Percentiles rank a stretch among this genome's conserved stretches.
Conservation (phyloP, 1,140 invertebrate species). For the Leptopilina clavipes region DNA sequence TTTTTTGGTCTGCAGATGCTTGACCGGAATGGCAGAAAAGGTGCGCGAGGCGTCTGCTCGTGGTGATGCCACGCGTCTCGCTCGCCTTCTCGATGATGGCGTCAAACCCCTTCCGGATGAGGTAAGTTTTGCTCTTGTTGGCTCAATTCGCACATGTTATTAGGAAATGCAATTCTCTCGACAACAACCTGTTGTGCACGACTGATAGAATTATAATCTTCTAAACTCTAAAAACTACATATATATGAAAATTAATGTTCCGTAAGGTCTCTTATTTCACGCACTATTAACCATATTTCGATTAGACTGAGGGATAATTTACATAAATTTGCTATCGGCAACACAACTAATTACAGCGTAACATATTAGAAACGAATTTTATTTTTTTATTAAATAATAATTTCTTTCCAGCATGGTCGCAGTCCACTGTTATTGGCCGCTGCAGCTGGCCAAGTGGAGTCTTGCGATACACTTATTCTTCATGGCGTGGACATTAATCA, state of each 20-base stretch:
- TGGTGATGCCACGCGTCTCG: conserved; percentile 61
- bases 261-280: not conserved
- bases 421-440: conserved; percentile 60
- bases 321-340: not conserved
- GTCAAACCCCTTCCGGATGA: conserved; percentile 64
- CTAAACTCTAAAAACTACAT: not conserved
- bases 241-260: not conserved
- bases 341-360: not conserved
- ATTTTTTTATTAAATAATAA: not conserved
- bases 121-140: conserved; percentile 53
- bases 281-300: not conserved
- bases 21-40: conserved; percentile 70
- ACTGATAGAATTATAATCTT: not conserved
- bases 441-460: conserved; percentile 59
- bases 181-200: not conserved
- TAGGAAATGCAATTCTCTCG: not conserved
- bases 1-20: conserved; percentile 61
- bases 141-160: conserved; percentile 28
- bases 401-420: conserved; percentile 56
- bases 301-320: not conserved
- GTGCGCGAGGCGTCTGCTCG: conserved; percentile 65
- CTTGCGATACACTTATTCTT: conserved; percentile 59
- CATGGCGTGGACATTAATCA: conserved; percentile 60
- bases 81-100: conserved; percentile 62
- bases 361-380: not conserved